phyloP scores from a whole-genome alignment of 2,797 vertebrate genomes.

The Pipistrellus nathusii region DNA sequence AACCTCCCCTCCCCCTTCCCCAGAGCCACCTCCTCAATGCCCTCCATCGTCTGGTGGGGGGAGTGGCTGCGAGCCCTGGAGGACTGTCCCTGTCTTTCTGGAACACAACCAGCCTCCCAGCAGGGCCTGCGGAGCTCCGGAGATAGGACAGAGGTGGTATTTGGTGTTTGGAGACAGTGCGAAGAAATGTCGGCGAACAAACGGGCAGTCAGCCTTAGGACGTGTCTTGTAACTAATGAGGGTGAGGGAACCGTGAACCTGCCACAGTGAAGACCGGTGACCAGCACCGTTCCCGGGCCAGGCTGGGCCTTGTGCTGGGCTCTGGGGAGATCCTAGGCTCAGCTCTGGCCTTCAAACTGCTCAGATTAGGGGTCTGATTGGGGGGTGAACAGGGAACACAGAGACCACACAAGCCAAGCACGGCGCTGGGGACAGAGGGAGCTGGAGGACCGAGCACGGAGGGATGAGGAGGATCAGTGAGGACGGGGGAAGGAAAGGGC shows the following conservation, averaged over 20 bases:
- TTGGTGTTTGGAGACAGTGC: no score
- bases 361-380: background rate
- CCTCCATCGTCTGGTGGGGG: background rate
- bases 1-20: background rate
- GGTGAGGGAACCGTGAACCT: rapidly evolving
- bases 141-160: background rate
- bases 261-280: background rate
- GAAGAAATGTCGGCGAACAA: background rate
- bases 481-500: background rate
- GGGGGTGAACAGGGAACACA: no score
- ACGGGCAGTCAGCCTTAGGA: background rate
- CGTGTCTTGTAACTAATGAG: rapidly evolving
- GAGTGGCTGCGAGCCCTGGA: background rate
- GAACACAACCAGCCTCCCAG: background rate
- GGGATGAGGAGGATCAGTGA: background rate
- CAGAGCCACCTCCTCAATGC: background rate
- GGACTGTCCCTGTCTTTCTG: background rate
- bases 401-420: background rate
- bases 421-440: background rate
- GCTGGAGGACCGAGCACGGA: background rate
- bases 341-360: background rate
- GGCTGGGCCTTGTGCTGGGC: background rate
- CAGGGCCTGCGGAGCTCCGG: background rate
- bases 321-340: background rate
- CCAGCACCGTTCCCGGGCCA: no score